Evolutionary conservation across 2,113 vertebrate genomes (phyloP), one percentile per base, ranked within the genome.

Genomic region (Prochilodus magdalenae): DNA sequence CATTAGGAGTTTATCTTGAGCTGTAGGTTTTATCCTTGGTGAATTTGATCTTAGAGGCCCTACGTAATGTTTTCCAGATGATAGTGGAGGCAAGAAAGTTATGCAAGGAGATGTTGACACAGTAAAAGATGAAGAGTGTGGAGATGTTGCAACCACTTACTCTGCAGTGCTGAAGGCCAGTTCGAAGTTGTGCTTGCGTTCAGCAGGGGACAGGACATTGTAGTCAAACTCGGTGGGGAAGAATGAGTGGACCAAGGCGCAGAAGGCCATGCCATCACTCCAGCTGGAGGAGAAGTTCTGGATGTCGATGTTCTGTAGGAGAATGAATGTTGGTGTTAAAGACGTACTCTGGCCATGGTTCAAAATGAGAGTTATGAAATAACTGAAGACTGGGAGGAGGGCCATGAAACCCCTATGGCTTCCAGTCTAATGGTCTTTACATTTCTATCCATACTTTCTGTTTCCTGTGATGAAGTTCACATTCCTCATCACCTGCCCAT

Each of bases 211-310:
- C 91, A 98, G 92, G 10, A 89, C 24, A 11, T 87, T 93, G 84
- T 99, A 99, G 89, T 99, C 97, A 8, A 99, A 99, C 89, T 96
- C 96, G 0, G 94, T 95, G 0, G 98, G 97, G 90, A 99, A 99
- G 94, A 98, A 99, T 27, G 97, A 97, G 91, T 99, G 98, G 26
- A 99, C 96, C 22, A 99, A 94, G 59, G 98, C 98, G 0, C 98
- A 99, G 91, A 99, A 99, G 5, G 96, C 97, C 98, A 99, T 96
- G 3, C 98, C 98, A 0, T 99, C 97, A 0, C 94, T 99, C 98
- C 98, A 99, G 81, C 96, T 99, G 75, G 97, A 96, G 3, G 98
- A 99, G 92, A 99, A 99, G 92, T 99, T 99, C 92, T 99, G 97
- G 83, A 99, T 95, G 85, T 98, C 97, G 26, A 98, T 94, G 75